Conservation (phyloP, 2,888 invertebrate species). For the Orchesella flavescens region DNA sequence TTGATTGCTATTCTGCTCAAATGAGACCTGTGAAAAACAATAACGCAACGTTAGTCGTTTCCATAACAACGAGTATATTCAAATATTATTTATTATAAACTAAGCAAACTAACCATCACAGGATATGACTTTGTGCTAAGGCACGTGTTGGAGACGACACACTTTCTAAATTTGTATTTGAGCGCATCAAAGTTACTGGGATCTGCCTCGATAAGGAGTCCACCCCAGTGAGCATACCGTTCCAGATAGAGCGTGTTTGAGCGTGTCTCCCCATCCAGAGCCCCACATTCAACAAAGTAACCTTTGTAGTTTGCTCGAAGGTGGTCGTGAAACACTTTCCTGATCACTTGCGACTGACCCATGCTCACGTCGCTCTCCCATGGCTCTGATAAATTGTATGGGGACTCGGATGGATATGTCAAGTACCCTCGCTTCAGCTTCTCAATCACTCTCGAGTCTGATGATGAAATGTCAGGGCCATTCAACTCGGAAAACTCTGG, state of each 20-base stretch:
- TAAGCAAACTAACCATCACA: slow-evolving; percentile 73
- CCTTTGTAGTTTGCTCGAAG: slow-evolving; percentile 72
- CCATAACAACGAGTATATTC: neutral
- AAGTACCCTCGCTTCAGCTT: slow-evolving; percentile 58
- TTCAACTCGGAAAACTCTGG: slow-evolving; percentile 68
- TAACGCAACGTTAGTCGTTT: too few species aligned
- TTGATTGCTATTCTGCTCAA: slow-evolving; percentile 75
- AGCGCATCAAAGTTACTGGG: slow-evolving; percentile 76
- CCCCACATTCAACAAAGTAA: slow-evolving; percentile 78
- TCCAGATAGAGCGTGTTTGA: slow-evolving; percentile 77
- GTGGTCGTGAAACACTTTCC: slow-evolving; percentile 73
- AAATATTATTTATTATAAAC: slow-evolving; percentile 23
- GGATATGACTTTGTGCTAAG: slow-evolving; percentile 75
- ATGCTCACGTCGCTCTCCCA: slow-evolving; percentile 74
- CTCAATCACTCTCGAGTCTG: slow-evolving; percentile 57
- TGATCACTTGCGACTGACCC: slow-evolving; percentile 74
- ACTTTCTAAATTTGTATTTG: slow-evolving; percentile 74
- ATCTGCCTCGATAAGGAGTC: slow-evolving; percentile 77
- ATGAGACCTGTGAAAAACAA: slow-evolving; percentile 74
- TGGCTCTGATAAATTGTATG: slow-evolving; percentile 61
- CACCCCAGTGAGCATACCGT: slow-evolving; percentile 75
- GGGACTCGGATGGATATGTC: slow-evolving; percentile 10
- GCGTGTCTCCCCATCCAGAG: slow-evolving; percentile 77
- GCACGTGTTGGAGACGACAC: neutral
- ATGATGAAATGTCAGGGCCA: slow-evolving; percentile 65